These are phyloP conservation scores for Chirona hameri DNA, from an alignment of 2,888 invertebrate species.

Conservation along the genomic window DNA sequence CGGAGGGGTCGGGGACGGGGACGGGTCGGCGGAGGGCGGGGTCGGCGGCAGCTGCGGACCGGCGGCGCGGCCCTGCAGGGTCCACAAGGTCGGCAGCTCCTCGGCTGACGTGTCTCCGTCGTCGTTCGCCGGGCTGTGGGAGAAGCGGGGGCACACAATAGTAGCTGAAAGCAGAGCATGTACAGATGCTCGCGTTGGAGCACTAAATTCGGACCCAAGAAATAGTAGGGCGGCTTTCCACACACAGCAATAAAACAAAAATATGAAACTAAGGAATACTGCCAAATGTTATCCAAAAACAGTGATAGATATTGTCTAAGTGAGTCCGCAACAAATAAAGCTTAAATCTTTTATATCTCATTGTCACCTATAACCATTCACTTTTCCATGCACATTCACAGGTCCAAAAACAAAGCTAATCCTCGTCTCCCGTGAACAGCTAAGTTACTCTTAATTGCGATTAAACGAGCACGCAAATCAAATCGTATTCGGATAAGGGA, in stretches of 20 bases:
- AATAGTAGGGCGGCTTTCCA: too few relatives aligned
- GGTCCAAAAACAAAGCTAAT: background rate
- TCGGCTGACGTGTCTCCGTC: background rate
- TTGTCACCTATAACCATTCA: too few relatives aligned
- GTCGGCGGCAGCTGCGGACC: background rate
- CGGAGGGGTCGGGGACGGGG: background rate
- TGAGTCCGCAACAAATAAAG: too few relatives aligned
- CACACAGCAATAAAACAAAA: too few relatives aligned
- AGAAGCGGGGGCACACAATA: background rate
- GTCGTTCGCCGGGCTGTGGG: background rate
- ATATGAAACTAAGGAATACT: too few relatives aligned
- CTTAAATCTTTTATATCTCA: too few relatives aligned
- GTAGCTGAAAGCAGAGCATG: background rate
- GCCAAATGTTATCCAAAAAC: too few relatives aligned
- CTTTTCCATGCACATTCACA: too few relatives aligned
- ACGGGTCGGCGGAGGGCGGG: background rate
- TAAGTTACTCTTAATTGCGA: background rate
- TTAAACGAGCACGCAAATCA: background rate
- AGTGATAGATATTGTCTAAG: too few relatives aligned
- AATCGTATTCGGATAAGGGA: background rate
- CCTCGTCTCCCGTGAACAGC: background rate
- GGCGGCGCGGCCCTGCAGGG: background rate
- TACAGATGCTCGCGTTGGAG: too few relatives aligned
- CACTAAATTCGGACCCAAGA: too few relatives aligned
- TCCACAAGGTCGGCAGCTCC: conserved; percentile 10